These are phyloP conservation scores for Vanessa cardui DNA, from an alignment of 2,888 invertebrate genomes.

Conservation along the genomic window DNA sequence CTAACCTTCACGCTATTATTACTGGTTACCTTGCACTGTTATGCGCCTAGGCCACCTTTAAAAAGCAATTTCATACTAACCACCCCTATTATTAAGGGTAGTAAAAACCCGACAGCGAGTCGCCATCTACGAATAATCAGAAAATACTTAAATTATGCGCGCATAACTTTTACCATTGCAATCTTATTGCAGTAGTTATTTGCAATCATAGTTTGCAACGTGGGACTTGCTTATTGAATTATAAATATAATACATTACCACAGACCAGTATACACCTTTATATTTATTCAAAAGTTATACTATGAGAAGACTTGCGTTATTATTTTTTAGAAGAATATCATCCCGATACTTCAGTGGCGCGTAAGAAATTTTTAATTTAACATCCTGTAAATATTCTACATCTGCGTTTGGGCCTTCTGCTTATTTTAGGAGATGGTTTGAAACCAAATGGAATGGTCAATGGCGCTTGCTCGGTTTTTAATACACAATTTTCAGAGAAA, in stretches of 20 bases:
- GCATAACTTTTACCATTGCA: constrained; percentile 22
- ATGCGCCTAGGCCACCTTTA: constrained; percentile 62
- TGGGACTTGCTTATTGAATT: neutral
- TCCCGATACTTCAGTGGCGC: too few relatives aligned
- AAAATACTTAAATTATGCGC: constrained; percentile 34
- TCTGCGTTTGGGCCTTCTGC: too few relatives aligned
- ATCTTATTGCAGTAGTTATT: constrained; percentile 19
- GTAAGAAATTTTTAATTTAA: too few relatives aligned
- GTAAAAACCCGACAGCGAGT: constrained; percentile 64
- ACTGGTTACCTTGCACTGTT: constrained; percentile 62
- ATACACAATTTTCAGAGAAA: too few relatives aligned
- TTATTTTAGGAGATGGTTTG: too few relatives aligned
- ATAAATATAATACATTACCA: neutral
- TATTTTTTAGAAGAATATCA: too few relatives aligned
- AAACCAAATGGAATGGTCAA: too few relatives aligned
- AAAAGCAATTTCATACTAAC: constrained; percentile 69
- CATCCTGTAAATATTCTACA: too few relatives aligned
- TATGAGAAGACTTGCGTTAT: neutral
- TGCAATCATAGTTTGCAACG: constrained; percentile 10
- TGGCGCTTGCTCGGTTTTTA: too few relatives aligned
- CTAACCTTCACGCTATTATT: constrained; percentile 44
- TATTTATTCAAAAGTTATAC: neutral
- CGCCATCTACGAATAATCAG: constrained; percentile 59
- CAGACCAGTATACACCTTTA: neutral
- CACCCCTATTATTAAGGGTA: constrained; percentile 70